Conservation (phyloP, 2,888 invertebrate genomes). For the Idaea straminata region DNA sequence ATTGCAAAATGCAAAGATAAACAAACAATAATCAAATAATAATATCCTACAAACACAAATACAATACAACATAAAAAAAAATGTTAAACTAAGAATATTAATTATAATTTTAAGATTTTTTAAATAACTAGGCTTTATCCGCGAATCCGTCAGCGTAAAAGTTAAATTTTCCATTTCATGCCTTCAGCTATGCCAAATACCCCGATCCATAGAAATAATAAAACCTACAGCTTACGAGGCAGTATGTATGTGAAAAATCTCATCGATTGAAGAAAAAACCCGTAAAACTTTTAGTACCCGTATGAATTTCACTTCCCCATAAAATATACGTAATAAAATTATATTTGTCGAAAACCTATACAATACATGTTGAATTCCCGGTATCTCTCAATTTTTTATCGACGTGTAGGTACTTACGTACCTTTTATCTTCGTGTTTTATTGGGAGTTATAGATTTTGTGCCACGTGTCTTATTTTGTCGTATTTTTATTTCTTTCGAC, state of each 20-base stretch:
- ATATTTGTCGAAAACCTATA: conserved; percentile 46
- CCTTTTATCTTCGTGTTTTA: neutral
- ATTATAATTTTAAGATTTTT: too few relatives aligned
- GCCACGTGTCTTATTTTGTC: neutral
- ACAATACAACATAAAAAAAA: too few relatives aligned
- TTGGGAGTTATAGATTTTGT: neutral
- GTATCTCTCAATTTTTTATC: neutral
- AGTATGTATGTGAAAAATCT: conserved; percentile 37
- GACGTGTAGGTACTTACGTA: neutral
- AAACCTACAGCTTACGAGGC: neutral
- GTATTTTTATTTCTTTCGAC: neutral
- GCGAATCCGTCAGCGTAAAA: too few relatives aligned
- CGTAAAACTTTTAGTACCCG: conserved; percentile 61
- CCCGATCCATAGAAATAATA: neutral
- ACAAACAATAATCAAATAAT: too few relatives aligned
- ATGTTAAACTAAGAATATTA: too few relatives aligned
- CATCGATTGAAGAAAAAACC: conserved; percentile 41
- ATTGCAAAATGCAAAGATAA: too few relatives aligned
- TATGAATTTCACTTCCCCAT: conserved; percentile 36
- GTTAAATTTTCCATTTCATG: too few relatives aligned
- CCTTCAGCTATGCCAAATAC: too few relatives aligned
- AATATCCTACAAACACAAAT: too few relatives aligned
- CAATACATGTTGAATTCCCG: neutral
- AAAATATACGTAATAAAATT: conserved; percentile 66
- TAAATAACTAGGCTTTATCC: too few relatives aligned